A percentile compares a stretch with the other conserved stretches of the same genome.
Conservation (phyloP, 2,888 invertebrate genomes). For the Fabriciana adippe region DNA sequence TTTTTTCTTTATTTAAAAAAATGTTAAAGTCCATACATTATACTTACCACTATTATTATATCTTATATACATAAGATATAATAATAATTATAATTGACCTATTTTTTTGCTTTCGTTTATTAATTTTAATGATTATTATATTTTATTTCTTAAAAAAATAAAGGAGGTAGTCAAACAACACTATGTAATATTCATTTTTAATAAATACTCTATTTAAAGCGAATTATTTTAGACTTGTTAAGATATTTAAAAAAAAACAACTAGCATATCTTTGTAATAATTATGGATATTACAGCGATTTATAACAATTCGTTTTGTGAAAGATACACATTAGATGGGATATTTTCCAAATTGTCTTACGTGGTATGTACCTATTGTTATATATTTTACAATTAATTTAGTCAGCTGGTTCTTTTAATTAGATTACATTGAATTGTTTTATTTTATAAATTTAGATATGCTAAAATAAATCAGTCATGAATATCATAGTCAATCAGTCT, state of each 20-base stretch:
- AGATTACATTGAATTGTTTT: conserved; percentile 3
- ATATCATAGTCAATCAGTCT: too few relatives aligned
- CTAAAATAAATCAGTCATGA: too few relatives aligned
- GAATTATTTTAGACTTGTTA: neutral
- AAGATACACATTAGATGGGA: conserved; percentile 12
- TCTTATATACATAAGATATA: neutral
- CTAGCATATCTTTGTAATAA: neutral
- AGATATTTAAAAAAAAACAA: neutral
- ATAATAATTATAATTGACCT: neutral
- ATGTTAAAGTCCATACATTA: too few relatives aligned
- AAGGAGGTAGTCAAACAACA: conserved; percentile 16
- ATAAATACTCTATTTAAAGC: conserved; percentile 1
- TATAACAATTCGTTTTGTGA: conserved; percentile 9
- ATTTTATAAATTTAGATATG: neutral
- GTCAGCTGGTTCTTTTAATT: conserved; percentile 1
- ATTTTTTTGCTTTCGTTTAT: neutral
- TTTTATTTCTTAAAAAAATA: neutral
- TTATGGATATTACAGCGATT: conserved; percentile 30
- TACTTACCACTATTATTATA: neutral
- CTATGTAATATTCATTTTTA: neutral
- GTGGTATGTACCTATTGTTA: conserved; percentile 18
- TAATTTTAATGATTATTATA: neutral
- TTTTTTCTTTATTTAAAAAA: neutral
- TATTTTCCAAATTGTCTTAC: conserved; percentile 13
- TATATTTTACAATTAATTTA: conserved; percentile 1